phyloP scores from a whole-genome alignment of 2,113 vertebrate species.

The Apus apus region DNA sequence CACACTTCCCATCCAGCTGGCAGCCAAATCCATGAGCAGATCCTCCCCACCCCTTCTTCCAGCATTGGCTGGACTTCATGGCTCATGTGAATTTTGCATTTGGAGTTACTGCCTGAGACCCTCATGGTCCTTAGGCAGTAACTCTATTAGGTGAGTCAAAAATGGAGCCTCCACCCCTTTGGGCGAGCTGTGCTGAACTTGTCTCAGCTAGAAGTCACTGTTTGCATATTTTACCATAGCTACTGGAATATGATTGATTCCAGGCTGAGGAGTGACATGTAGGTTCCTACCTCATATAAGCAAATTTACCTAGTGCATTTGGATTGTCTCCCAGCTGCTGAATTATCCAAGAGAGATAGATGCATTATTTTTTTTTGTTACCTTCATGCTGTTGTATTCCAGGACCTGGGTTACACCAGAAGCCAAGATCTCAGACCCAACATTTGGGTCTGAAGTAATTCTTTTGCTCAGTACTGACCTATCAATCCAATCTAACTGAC shows the following conservation, averaged over 20 bases:
- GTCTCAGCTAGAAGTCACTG: slow-evolving; percentile 53
- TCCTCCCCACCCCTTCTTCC: not conserved
- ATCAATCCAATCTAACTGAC: not conserved
- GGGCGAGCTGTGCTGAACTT: slow-evolving; percentile 21
- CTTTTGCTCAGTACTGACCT: not conserved
- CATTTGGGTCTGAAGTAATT: not conserved
- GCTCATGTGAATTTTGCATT: not conserved
- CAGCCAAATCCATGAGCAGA: not conserved
- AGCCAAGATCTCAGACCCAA: not conserved
- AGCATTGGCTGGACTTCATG: not conserved
- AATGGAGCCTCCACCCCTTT: not conserved
- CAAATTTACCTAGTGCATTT: not conserved
- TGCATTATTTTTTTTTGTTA: not conserved
- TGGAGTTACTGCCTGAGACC: not conserved
- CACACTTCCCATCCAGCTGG: not conserved
- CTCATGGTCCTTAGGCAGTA: not conserved
- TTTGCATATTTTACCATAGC: slow-evolving; percentile 36
- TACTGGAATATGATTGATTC: slow-evolving; percentile 29
- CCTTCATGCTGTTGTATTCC: not conserved
- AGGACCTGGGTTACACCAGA: not conserved
- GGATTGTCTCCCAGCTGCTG: slow-evolving; percentile 7
- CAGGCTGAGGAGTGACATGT: slow-evolving; percentile 24
- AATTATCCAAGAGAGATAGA: not conserved
- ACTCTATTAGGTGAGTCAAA: not conserved
- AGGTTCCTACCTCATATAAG: not conserved